Evolutionary conservation across 2,888 invertebrate species (phyloP).

Genomic region (Habrosyne pyritoides): DNA sequence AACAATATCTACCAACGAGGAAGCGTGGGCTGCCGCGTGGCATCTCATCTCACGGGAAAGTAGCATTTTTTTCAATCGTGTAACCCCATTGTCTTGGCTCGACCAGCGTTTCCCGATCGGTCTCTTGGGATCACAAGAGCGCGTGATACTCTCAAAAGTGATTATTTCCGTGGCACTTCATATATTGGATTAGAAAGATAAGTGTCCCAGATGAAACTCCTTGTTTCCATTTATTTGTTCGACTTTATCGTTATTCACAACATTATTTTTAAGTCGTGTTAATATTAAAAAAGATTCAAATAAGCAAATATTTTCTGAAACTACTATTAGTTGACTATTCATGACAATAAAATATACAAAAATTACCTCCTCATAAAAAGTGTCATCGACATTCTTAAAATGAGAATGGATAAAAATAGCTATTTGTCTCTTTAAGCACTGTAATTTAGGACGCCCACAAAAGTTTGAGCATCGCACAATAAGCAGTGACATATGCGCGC

Average conservation of each 20-base stretch:
- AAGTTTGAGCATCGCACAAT: slow-evolving; percentile 35
- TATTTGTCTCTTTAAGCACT: slow-evolving; percentile 6
- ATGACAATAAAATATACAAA: too few relatives aligned
- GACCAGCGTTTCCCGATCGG: slow-evolving; percentile 32
- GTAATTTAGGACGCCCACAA: slow-evolving; percentile 17
- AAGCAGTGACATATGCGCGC: slow-evolving; percentile 58
- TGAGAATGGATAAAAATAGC: slow-evolving; percentile 12
- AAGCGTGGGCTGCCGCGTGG: slow-evolving; percentile 25
- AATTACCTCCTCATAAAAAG: neutral
- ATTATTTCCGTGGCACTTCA: slow-evolving; percentile 51
- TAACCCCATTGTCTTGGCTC: slow-evolving; percentile 46
- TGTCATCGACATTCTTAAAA: slow-evolving; percentile 6
- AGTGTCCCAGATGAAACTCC: slow-evolving; percentile 18
- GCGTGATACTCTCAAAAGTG: slow-evolving; percentile 46
- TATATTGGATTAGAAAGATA: slow-evolving; percentile 40
- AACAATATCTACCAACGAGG: slow-evolving; percentile 28
- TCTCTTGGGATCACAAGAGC: slow-evolving; percentile 37
- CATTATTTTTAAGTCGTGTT: too few relatives aligned
- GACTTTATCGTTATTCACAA: neutral
- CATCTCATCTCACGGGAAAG: slow-evolving; percentile 35
- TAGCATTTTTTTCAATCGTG: slow-evolving; percentile 38
- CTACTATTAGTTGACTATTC: too few relatives aligned
- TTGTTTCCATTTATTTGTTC: slow-evolving; percentile 4
- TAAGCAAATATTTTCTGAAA: too few relatives aligned
- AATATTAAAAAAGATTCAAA: too few relatives aligned